Percentiles rank a stretch among this genome's conserved stretches.
phyloP scores from a whole-genome alignment of 2,113 vertebrate species.

The Pseudopipra pipra region DNA sequence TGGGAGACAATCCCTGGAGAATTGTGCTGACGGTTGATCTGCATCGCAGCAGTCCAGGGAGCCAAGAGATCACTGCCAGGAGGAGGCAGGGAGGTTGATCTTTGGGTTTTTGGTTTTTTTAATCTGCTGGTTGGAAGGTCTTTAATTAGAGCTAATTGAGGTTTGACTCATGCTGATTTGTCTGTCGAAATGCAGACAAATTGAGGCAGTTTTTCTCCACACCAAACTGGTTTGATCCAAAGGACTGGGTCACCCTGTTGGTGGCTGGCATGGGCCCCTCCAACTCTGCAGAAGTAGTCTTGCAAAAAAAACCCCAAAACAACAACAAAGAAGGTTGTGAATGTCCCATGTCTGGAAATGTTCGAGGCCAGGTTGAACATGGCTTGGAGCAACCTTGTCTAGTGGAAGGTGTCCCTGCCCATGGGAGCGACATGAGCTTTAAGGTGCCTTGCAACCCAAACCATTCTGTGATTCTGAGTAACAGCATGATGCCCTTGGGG shows the following conservation, averaged over 20 bases:
- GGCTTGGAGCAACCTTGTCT: background rate
- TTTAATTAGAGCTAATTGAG: background rate
- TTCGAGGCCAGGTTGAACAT: background rate
- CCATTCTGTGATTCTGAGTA: background rate
- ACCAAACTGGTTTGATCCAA: background rate
- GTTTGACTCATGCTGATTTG: background rate
- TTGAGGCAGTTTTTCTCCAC: background rate
- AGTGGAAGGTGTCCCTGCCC: background rate
- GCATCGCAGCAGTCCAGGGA: background rate
- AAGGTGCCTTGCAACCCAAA: background rate
- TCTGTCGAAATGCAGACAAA: background rate
- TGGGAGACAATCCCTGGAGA: background rate
- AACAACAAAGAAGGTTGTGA: background rate
- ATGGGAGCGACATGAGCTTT: background rate
- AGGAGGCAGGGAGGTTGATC: background rate
- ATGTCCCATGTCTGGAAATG: background rate
- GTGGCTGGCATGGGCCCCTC: background rate
- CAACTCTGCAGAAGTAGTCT: background rate
- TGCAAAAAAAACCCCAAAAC: background rate
- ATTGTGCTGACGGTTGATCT: background rate
- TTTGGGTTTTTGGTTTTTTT: background rate
- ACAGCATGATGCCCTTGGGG: background rate
- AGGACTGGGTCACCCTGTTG: accelerated
- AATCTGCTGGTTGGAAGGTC: background rate
- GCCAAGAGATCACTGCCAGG: background rate